Conservation (phyloP, 2,888 invertebrate species). For the Pycnomerus fuliginosus region DNA sequence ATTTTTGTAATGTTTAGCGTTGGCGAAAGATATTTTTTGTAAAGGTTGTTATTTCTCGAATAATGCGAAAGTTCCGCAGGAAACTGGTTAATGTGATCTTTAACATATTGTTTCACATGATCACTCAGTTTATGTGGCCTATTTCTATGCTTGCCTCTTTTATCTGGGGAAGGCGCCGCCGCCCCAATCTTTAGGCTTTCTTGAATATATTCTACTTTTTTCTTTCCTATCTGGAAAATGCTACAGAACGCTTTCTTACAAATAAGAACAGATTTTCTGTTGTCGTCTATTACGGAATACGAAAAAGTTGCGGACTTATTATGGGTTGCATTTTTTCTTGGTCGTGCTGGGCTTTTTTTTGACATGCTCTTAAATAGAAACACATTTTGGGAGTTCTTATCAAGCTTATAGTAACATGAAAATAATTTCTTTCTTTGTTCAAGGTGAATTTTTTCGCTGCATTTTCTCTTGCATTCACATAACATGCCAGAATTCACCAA, state of each 20-base stretch:
- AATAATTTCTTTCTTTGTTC: neutral
- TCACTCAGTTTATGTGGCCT: neutral
- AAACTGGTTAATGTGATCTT: slow-evolving; percentile 1
- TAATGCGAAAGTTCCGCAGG: slow-evolving; percentile 1
- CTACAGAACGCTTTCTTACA: neutral
- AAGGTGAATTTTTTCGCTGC: neutral
- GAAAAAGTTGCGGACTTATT: neutral
- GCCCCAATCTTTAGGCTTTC: neutral
- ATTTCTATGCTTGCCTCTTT: neutral
- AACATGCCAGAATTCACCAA: neutral
- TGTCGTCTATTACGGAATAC: neutral
- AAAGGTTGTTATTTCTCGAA: neutral
- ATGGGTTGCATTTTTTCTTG: neutral
- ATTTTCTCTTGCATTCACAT: neutral
- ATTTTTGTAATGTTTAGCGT: slow-evolving; percentile 2
- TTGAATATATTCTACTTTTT: neutral
- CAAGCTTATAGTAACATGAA: no score
- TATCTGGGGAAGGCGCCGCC: neutral
- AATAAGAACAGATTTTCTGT: neutral
- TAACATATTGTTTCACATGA: neutral
- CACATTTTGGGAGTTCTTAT: neutral
- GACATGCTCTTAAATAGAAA: neutral
- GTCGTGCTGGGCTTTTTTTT: neutral
- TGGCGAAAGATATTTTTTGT: slow-evolving; percentile 2
- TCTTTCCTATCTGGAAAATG: neutral